Conservation (phyloP, 2,888 invertebrate genomes). For the Drosophila dives region DNA sequence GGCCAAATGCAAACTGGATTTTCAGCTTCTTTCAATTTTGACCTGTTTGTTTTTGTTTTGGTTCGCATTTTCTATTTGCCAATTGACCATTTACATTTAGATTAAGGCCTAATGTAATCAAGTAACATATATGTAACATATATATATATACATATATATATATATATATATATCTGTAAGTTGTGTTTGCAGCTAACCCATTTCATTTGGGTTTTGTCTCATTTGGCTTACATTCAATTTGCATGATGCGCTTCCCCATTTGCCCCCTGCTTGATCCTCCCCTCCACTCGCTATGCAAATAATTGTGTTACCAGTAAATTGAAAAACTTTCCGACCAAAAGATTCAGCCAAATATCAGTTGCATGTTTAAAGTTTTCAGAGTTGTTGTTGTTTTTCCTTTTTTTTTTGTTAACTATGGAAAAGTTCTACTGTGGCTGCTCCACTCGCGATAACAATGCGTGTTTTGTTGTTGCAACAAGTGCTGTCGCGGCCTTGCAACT, state of each 20-base stretch:
- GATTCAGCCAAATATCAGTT: conserved; percentile 50
- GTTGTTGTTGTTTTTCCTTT: conserved; percentile 11
- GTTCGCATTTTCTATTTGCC: conserved; percentile 23
- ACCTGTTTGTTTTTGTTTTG: conserved; percentile 1
- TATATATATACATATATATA: not conserved
- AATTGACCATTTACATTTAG: conserved; percentile 74
- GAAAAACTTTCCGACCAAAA: conserved; percentile 64
- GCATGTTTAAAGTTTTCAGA: conserved; percentile 42
- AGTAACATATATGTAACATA: conserved; percentile 53
- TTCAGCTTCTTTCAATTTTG: conserved; percentile 5
- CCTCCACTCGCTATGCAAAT: conserved; percentile 40
- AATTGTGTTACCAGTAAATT: conserved; percentile 67
- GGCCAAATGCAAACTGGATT: not conserved
- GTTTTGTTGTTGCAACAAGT: conserved; percentile 32
- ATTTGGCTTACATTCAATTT: conserved; percentile 48
- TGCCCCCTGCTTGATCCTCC: too few species aligned
- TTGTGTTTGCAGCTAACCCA: not conserved
- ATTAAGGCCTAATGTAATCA: conserved; percentile 63
- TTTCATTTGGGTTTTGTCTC: conserved; percentile 30
- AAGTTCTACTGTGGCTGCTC: conserved; percentile 51
- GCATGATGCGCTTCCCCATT: conserved; percentile 15
- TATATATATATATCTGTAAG: not conserved
- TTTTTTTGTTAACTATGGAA: conserved; percentile 7
- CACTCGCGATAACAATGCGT: conserved; percentile 55
- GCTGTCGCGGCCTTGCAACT: conserved; percentile 50